Base-by-base conservation (phyloP, 2,113 vertebrate species). In the Tretioscincus oriximinensis region DNA sequence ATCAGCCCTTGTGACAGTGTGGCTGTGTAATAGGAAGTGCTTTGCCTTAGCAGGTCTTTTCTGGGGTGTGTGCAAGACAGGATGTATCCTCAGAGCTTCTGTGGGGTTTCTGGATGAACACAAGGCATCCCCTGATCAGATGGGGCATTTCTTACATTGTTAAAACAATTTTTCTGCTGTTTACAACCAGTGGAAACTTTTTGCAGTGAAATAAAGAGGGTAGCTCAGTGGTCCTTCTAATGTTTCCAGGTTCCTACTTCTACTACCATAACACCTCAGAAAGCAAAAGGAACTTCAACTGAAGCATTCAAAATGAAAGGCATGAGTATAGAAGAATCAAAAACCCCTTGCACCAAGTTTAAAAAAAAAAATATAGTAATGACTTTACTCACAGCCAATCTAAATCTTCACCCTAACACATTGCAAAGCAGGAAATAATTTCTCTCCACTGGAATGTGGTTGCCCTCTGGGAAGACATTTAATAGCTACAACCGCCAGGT, bases 321-420 rank as follows among this genome's bases (percentile, higher is more conserved):
- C 76, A 60, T 75, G 77, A 76, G 86, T 16, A 10, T n/a, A 85
- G 63, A 80, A 84, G 72, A 85, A 71, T 73, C 73, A 83, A 87
- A 61, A 35, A 54, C 45, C 20, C 31, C 11, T 29, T 83, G 80
- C 72, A 45, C 35, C 76, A n/a, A 69, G 77, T 73, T 2, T 77
- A 49, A 73, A 22, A 61, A 54, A 77, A 29, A 61, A 82, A 68
- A 85, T 72, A 76, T 0, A 84, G 72, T 66, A 82, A 85, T 84
- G 80, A 49, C 84, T 82, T 80, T 41, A 41, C 35, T 41, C 60
- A 76, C 83, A 78, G 80, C 81, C 79, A 83, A 65, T 73, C 84
- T 84, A 86, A 83, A 29, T 71, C 84, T 90, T 83, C 76, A 86
- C 76, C 81, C 85, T 73, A 75, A 73, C 74, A 73, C 45, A 63